phyloP scores from a whole-genome alignment of 1,140 invertebrate genomes.

The Eubasilissa regina region DNA sequence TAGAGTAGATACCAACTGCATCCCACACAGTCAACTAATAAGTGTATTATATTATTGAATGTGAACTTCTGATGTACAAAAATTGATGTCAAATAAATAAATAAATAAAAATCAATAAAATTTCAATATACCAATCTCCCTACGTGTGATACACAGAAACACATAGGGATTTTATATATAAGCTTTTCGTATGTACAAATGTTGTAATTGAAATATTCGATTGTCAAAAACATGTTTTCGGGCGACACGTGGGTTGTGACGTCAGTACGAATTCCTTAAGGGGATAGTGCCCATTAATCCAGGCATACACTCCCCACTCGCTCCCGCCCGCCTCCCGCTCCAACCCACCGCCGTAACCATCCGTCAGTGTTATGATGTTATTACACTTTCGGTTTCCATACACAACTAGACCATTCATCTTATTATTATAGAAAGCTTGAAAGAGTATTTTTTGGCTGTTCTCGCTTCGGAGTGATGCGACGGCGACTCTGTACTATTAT shows the following conservation, averaged over 20 bases:
- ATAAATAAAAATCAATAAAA: too few relatives aligned
- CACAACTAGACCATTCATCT: conserved; percentile 36
- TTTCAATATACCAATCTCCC: too few relatives aligned
- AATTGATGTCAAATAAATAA: too few relatives aligned
- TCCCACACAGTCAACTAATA: too few relatives aligned
- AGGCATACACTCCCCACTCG: background rate
- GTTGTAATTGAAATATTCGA: too few relatives aligned
- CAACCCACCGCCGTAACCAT: conserved; percentile 4
- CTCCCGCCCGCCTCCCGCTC: background rate
- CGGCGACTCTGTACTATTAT: background rate
- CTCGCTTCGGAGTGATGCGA: conserved; percentile 6
- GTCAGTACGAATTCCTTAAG: conserved; percentile 18
- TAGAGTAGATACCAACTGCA: too few relatives aligned
- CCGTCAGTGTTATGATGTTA: conserved; percentile 39
- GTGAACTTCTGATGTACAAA: too few relatives aligned
- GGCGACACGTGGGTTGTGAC: conserved; percentile 16
- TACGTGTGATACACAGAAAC: too few relatives aligned
- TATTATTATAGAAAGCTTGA: conserved; percentile 1
- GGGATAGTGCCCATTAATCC: conserved; percentile 12
- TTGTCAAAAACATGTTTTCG: background rate
- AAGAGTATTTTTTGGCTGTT: conserved; percentile 31
- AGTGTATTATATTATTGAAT: too few relatives aligned
- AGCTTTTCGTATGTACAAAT: too few relatives aligned
- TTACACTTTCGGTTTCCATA: conserved; percentile 35
- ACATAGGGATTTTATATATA: too few relatives aligned